A percentile compares a stretch with the other conserved stretches of the same genome.
phyloP scores from a whole-genome alignment of 2,888 invertebrate genomes.

The Dicycla oo region DNA sequence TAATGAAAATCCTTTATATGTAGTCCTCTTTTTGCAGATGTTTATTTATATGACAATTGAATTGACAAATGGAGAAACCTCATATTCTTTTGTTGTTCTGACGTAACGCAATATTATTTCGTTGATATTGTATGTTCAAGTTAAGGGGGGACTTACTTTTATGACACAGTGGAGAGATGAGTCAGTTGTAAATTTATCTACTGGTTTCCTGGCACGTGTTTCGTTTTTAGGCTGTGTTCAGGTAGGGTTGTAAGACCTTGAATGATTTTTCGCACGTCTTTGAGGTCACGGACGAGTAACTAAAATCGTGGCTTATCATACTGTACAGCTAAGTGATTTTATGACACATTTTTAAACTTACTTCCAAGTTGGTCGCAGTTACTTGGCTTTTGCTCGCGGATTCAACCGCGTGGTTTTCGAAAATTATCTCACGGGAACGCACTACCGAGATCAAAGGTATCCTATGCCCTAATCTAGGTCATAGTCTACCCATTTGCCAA shows the following conservation, averaged over 20 bases:
- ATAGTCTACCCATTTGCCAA: too few species aligned
- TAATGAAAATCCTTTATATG: neutral
- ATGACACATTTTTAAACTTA: neutral
- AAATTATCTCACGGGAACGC: too few species aligned
- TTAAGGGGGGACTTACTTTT: conserved; percentile 37
- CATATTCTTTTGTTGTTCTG: conserved; percentile 53
- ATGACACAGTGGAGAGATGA: conserved; percentile 24
- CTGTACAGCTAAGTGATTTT: neutral
- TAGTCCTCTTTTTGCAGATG: conserved; percentile 13
- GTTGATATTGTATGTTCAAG: conserved; percentile 52
- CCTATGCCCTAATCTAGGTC: too few species aligned
- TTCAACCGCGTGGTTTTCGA: too few species aligned
- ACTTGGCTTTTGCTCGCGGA: too few species aligned
- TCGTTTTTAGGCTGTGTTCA: conserved; percentile 23
- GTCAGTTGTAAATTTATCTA: conserved; percentile 32
- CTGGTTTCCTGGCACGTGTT: conserved; percentile 32
- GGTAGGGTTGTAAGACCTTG: conserved; percentile 1
- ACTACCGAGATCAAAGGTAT: too few species aligned
- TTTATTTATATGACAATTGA: conserved; percentile 46
- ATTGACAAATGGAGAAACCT: conserved; percentile 53
- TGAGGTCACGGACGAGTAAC: neutral
- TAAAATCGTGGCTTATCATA: neutral
- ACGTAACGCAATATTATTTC: conserved; percentile 36
- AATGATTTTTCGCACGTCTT: conserved; percentile 7
- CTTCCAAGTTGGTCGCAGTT: too few species aligned